A percentile compares a stretch with the other conserved stretches of the same genome.
These are phyloP conservation scores for Trissolcus basalis DNA, from an alignment of 1,140 invertebrate genomes.

Conservation along the genomic window DNA sequence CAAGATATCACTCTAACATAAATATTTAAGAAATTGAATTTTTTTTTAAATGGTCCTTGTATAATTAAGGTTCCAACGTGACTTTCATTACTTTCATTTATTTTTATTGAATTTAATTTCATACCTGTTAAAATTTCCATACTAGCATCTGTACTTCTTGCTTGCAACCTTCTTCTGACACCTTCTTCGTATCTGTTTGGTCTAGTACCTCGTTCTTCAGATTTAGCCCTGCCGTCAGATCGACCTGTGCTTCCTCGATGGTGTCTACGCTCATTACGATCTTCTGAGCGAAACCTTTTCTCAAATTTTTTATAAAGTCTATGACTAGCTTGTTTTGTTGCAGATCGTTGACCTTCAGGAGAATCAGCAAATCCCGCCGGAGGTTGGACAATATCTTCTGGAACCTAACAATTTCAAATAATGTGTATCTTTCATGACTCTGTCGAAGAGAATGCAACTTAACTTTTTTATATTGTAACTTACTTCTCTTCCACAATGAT, in stretches of 20 bases:
- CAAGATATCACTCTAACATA: too few species aligned
- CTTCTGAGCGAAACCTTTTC: conserved; percentile 88
- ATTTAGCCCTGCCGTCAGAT: conserved; percentile 85
- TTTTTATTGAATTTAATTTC: too few species aligned
- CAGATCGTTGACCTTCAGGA: conserved; percentile 78
- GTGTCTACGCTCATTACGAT: conserved; percentile 80
- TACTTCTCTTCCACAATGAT: conserved; percentile 88
- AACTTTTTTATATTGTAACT: background rate
- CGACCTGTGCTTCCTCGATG: conserved; percentile 80
- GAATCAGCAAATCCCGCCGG: conserved; percentile 92
- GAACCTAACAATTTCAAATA: conserved; percentile 69
- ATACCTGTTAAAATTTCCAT: conserved; percentile 82
- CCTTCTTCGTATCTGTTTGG: conserved; percentile 77
- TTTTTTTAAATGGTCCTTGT: too few species aligned
- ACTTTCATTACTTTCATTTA: too few species aligned
- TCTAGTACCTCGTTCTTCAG: conserved; percentile 82
- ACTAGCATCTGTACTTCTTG: conserved; percentile 83
- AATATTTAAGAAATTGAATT: too few species aligned
- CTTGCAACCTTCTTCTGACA: conserved; percentile 80
- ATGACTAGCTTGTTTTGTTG: conserved; percentile 73
- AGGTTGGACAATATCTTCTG: conserved; percentile 87
- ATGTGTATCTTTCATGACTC: conserved; percentile 6
- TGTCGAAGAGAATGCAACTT: background rate
- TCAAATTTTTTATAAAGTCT: conserved; percentile 88
- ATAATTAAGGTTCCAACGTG: too few species aligned